These are phyloP conservation scores for Lacanobia oleracea DNA, from an alignment of 2,888 invertebrate species.

Conservation along the genomic window DNA sequence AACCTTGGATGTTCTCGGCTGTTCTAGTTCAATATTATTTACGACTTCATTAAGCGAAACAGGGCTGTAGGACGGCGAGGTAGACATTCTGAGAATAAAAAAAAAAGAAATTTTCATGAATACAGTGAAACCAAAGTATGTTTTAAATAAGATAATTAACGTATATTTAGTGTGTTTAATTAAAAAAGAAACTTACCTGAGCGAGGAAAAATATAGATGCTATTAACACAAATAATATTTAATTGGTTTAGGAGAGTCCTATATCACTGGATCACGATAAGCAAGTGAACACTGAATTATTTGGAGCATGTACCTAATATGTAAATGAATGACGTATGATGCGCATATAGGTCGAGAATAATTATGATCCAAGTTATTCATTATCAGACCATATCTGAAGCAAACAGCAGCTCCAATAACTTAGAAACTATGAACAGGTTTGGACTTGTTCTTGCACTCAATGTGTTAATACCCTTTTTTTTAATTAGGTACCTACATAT, in stretches of 20 bases:
- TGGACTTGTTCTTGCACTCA: too few relatives aligned
- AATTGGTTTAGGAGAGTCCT: too few relatives aligned
- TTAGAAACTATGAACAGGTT: too few relatives aligned
- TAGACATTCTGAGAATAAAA: not conserved
- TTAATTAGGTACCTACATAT: not conserved
- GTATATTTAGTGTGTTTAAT: not conserved
- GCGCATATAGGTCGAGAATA: too few relatives aligned
- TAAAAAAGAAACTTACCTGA: not conserved
- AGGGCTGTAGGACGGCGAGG: not conserved
- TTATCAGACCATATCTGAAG: too few relatives aligned
- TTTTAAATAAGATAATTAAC: too few relatives aligned
- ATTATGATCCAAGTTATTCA: too few relatives aligned
- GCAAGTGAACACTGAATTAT: not conserved
- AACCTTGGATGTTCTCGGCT: too few relatives aligned
- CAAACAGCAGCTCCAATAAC: too few relatives aligned
- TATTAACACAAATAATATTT: too few relatives aligned
- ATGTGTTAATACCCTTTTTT: not conserved
- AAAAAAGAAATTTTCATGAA: not conserved
- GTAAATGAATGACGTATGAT: too few relatives aligned
- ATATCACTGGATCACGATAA: not conserved
- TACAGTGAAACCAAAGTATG: not conserved
- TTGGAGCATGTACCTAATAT: not conserved
- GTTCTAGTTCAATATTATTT: not conserved
- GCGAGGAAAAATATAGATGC: too few relatives aligned
- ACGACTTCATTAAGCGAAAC: not conserved